A percentile compares a stretch with the other conserved stretches of the same genome.
Conservation (phyloP, 2,113 vertebrate species). For the Chiloscyllium plagiosum region DNA sequence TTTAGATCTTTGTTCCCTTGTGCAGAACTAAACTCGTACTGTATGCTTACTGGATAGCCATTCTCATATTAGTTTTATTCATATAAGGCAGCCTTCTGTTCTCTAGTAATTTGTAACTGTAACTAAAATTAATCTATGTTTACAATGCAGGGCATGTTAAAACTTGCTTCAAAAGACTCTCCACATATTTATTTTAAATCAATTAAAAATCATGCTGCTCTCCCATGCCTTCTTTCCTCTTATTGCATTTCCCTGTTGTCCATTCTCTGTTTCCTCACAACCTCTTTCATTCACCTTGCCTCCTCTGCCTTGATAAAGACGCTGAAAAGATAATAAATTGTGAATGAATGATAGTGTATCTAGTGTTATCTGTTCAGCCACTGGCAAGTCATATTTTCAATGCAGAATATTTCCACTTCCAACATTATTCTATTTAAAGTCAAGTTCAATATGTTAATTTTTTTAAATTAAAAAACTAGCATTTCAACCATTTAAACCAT, state of each 20-base stretch:
- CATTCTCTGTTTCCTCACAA: neutral
- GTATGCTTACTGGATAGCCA: neutral
- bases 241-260: neutral
- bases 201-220: neutral
- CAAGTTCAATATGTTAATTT: neutral
- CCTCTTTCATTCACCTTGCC: neutral
- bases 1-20: neutral
- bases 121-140: neutral
- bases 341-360: neutral
- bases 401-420: neutral
- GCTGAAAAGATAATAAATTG: neutral
- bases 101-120: no score
- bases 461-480: neutral
- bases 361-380: neutral
- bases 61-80: neutral
- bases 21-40: neutral
- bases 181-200: neutral
- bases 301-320: neutral
- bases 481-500: neutral
- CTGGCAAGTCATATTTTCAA: neutral
- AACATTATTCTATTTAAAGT: neutral
- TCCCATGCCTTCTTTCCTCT: neutral
- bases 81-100: neutral
- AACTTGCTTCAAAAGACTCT: neutral
- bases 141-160: neutral